Evolutionary conservation across 2,113 vertebrate genomes (phyloP), one percentile per base, ranked within the genome.

Genomic region (Grus americana): DNA sequence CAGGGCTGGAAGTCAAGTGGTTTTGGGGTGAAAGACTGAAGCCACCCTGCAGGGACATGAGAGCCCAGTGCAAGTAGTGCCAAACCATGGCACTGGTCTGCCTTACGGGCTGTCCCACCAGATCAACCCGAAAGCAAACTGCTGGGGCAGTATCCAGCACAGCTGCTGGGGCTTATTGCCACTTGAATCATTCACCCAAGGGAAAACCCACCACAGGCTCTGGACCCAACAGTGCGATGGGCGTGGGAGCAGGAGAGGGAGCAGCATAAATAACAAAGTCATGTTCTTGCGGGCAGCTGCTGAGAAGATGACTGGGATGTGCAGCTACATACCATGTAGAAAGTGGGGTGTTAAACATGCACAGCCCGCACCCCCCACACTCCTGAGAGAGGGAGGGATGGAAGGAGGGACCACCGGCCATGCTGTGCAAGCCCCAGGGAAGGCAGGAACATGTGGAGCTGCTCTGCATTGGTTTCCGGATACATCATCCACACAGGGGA

Each of bases 191-290:
- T 22, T 70, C 38, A 27, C 34, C 46, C 54, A 9, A 65, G 79
- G 61, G 66, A 95, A 85, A 93, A 49, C 47, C 61, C 63, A 32
- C n/a, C 0, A 1, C 8, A 5, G 59, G 61, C 22, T 67, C 57
- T 40, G 86, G 79, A 75, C 62, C 21, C 49, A 34, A 61, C 36
- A 34, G 46, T 4, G 2, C 0, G 0, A 9, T 29, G 44, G 32
- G 52, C 34, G 34, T 11, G 8, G 10, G 54, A 86, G 36, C 84
- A 63, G 20, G 30, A 66, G 46, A 61, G 32, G 23, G 50, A 66
- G 47, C 36, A 38, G 58, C 40, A 38, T 15, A 34, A 82, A 52
- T 67, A 94, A 54, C 17, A 44, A 49, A 73, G 66, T 38, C 40
- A 8, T 57, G 54, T 46, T 88, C 66, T 49, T 74, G 86, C 47